A percentile compares a stretch with the other conserved stretches of the same genome.
These are phyloP conservation scores for Petrocephalus zakoni DNA, from an alignment of 2,113 vertebrate species.

Conservation along the genomic window DNA sequence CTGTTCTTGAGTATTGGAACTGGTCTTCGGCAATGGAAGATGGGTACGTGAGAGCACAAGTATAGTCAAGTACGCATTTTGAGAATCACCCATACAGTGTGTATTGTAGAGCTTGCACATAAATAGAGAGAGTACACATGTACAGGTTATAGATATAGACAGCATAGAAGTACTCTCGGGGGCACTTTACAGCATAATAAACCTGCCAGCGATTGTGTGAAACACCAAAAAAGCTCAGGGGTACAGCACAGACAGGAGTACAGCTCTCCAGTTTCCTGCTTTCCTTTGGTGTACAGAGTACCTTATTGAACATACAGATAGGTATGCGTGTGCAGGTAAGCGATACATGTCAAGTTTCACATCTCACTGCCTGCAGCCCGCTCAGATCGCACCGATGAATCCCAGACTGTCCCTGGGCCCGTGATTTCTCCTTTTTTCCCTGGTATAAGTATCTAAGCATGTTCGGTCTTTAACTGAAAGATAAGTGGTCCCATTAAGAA, in stretches of 20 bases:
- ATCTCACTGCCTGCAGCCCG: not conserved
- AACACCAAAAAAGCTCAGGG: not conserved
- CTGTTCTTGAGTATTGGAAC: too few relatives aligned
- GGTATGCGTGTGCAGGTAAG: not conserved
- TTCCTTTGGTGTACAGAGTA: constrained; percentile 6
- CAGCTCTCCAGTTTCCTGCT: not conserved
- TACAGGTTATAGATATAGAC: not conserved
- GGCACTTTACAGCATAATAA: not conserved
- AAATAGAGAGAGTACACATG: not conserved
- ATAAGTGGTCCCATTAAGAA: constrained; percentile 5
- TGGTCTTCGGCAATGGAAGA: too few relatives aligned
- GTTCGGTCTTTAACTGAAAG: constrained; percentile 10
- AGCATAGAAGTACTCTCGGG: not conserved
- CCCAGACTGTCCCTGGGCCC: not conserved
- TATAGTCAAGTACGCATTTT: too few relatives aligned
- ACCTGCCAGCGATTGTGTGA: not conserved
- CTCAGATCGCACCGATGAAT: not conserved
- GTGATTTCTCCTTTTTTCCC: not conserved
- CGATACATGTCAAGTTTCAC: not conserved
- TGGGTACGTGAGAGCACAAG: too few relatives aligned
- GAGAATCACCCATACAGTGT: not conserved
- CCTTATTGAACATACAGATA: constrained; percentile 1
- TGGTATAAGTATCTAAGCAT: constrained; percentile 5
- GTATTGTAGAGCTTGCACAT: not conserved
- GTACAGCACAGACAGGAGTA: not conserved